Conservation (phyloP, 2,888 invertebrate species). For the Melinaea marsaeus region DNA sequence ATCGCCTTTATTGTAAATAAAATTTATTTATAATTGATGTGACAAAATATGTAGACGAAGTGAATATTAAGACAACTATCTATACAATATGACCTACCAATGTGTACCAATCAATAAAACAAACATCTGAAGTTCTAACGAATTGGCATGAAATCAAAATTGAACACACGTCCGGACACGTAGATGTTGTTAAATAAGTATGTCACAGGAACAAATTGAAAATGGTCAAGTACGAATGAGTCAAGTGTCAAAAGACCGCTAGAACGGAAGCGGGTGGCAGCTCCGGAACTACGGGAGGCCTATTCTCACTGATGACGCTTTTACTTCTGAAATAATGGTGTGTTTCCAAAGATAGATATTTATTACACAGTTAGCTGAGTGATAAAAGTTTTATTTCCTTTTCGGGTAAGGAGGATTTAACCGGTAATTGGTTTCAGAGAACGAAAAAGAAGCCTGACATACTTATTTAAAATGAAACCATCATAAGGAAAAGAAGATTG, state of each 20-base stretch:
- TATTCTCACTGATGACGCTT: constrained; percentile 56
- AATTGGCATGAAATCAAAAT: neutral
- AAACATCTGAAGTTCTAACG: too few relatives aligned
- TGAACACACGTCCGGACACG: neutral
- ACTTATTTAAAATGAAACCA: too few relatives aligned
- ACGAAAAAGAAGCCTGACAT: too few relatives aligned
- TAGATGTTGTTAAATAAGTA: constrained; percentile 13
- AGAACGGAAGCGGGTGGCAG: constrained; percentile 54
- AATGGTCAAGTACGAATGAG: constrained; percentile 32
- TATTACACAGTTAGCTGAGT: neutral
- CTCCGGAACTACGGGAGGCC: constrained; percentile 48
- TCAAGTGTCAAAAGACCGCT: constrained; percentile 44
- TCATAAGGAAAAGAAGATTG: neutral
- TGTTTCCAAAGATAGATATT: neutral
- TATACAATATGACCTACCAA: too few relatives aligned
- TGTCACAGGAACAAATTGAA: constrained; percentile 19
- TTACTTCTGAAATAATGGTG: constrained; percentile 11
- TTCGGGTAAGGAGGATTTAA: too few relatives aligned
- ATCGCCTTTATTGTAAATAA: neutral
- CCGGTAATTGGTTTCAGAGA: too few relatives aligned
- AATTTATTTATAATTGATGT: too few relatives aligned
- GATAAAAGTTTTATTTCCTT: neutral
- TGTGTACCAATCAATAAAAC: too few relatives aligned
- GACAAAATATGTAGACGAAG: too few relatives aligned
- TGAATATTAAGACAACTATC: too few relatives aligned